Percentiles rank a stretch among this genome's conserved stretches.
Evolutionary conservation across 2,113 vertebrate genomes (phyloP).

Genomic region (Calcarius ornatus): DNA sequence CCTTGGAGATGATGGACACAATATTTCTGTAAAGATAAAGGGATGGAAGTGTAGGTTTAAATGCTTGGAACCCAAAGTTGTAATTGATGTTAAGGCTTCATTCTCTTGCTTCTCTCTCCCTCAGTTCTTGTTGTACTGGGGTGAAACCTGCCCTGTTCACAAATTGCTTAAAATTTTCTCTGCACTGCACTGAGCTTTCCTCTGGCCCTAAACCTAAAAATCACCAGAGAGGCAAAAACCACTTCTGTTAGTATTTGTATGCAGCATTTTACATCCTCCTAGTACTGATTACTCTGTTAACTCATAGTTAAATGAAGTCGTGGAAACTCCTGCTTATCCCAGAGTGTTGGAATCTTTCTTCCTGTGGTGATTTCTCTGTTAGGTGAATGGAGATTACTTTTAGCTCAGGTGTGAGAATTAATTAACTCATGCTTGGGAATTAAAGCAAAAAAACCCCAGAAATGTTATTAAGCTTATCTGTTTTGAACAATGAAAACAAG

Average conservation of each 20-base stretch:
- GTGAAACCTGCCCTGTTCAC: background rate
- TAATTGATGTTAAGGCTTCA: background rate
- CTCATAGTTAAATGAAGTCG: background rate
- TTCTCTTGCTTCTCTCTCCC: background rate
- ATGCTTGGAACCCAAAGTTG: background rate
- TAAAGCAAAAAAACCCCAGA: background rate
- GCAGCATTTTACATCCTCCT: background rate
- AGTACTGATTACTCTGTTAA: background rate
- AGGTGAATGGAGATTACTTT: background rate
- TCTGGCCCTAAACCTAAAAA: background rate
- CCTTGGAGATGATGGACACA: no score
- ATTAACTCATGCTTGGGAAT: background rate
- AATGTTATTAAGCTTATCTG: background rate
- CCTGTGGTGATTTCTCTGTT: background rate
- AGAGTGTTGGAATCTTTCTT: background rate
- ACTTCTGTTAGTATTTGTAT: background rate
- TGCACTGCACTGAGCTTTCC: background rate
- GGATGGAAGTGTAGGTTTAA: background rate
- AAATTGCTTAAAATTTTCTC: background rate
- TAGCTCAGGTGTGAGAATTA: background rate
- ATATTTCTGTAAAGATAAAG: background rate
- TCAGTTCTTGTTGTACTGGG: rapidly evolving
- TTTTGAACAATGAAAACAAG: background rate
- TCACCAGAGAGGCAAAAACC: background rate
- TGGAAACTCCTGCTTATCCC: background rate